Evolutionary conservation across 1,140 invertebrate species (phyloP).

Genomic region (Dendroctonus valens): DNA sequence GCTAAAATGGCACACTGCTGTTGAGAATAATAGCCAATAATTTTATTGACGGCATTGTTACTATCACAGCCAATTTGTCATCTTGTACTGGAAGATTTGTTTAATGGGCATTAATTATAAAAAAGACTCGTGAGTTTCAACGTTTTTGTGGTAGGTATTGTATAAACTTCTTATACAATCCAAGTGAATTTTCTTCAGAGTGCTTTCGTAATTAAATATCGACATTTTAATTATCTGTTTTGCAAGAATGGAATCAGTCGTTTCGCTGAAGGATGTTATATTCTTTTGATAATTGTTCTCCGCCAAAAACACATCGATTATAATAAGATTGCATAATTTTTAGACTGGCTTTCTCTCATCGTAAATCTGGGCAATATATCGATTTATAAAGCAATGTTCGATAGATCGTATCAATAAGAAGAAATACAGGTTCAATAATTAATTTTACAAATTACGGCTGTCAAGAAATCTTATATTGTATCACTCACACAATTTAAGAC

Average conservation of each 20-base stretch:
- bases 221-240: conserved; percentile 7
- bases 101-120: no score
- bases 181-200: no score
- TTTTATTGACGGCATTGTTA: no score
- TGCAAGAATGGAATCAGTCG: not conserved
- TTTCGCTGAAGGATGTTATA: conserved; percentile 5
- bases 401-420: conserved; percentile 5
- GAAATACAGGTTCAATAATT: not conserved
- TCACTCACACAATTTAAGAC: not conserved
- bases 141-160: no score
- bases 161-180: no score
- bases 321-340: not conserved
- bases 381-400: conserved; percentile 4
- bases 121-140: no score
- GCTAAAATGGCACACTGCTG: no score
- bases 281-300: conserved; percentile 7
- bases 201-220: not conserved
- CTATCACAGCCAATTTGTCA: no score
- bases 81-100: no score
- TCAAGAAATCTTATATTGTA: not conserved
- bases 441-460: conserved; percentile 2
- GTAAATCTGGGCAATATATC: not conserved
- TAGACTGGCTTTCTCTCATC: conserved; percentile 5
- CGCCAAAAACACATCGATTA: not conserved
- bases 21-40: no score